phyloP scores from a whole-genome alignment of 2,797 vertebrate species.

The Holocentrus rufus region DNA sequence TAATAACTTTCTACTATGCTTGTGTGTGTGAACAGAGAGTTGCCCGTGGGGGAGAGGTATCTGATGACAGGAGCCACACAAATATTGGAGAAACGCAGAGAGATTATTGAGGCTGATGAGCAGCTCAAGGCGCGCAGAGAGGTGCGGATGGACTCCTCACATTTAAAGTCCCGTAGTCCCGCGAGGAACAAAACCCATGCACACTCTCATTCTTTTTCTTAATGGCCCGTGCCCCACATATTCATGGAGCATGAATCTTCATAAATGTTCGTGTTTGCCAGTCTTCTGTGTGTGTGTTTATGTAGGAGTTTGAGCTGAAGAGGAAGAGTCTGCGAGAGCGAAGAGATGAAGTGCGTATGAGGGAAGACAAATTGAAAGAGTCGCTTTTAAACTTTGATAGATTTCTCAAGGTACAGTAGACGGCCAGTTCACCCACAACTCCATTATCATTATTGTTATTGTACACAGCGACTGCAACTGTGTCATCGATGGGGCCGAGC shows the following conservation, averaged over 20 bases:
- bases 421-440: background rate
- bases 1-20: conserved; percentile 9
- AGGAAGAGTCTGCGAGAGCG: conserved; percentile 68
- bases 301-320: conserved; percentile 76
- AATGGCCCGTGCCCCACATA: background rate
- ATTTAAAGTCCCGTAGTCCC: background rate
- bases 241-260: conserved; percentile 2
- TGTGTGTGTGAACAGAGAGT: conserved; percentile 57
- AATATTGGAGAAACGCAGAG: conserved; percentile 77
- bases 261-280: background rate
- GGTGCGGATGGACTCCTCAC: conserved; percentile 64
- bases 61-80: conserved; percentile 21
- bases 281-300: conserved; percentile 17
- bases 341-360: conserved; percentile 65
- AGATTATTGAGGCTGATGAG: conserved; percentile 65
- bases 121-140: conserved; percentile 70
- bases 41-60: background rate
- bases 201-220: background rate
- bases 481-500: background rate
- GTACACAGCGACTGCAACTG: too few relatives aligned
- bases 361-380: conserved; percentile 70
- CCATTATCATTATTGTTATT: too few relatives aligned
- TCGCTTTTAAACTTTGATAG: conserved; percentile 71
- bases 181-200: background rate
- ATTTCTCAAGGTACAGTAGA: conserved; percentile 81